Percentiles rank a stretch among this genome's conserved stretches.
These are phyloP conservation scores for Cygnus atratus DNA, from an alignment of 2,113 vertebrate genomes.

Conservation along the genomic window DNA sequence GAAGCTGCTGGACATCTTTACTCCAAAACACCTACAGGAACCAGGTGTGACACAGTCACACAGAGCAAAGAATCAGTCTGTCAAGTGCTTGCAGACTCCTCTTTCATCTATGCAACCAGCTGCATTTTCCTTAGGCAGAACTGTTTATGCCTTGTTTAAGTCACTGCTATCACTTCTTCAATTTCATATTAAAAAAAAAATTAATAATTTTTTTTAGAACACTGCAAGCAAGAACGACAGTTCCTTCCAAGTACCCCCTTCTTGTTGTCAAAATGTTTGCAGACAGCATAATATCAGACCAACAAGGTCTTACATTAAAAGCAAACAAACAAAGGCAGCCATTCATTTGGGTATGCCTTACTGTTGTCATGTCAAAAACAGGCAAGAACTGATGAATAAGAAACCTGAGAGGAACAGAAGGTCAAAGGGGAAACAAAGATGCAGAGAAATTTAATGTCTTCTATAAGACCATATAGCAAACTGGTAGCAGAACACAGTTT, in stretches of 20 bases:
- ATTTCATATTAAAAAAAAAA: neutral
- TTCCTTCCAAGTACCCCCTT: neutral
- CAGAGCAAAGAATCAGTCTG: neutral
- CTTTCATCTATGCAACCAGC: neutral
- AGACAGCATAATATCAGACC: neutral
- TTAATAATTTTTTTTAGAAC: neutral
- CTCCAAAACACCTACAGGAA: neutral
- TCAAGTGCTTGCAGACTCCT: neutral
- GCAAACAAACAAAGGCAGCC: fast-evolving
- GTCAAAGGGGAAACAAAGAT: neutral
- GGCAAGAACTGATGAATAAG: neutral
- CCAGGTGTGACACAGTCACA: neutral
- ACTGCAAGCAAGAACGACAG: neutral
- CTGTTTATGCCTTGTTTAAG: neutral
- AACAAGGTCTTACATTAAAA: neutral
- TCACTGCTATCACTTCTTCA: neutral
- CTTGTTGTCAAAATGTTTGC: neutral
- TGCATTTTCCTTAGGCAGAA: neutral
- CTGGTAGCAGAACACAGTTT: neutral
- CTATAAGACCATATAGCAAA: neutral
- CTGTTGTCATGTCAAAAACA: neutral
- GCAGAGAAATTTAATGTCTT: neutral
- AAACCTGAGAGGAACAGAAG: neutral
- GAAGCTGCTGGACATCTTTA: neutral
- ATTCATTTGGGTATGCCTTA: neutral